Conservation (phyloP, 2,113 vertebrate genomes). For the Hypocryptadius cinnamomeus region DNA sequence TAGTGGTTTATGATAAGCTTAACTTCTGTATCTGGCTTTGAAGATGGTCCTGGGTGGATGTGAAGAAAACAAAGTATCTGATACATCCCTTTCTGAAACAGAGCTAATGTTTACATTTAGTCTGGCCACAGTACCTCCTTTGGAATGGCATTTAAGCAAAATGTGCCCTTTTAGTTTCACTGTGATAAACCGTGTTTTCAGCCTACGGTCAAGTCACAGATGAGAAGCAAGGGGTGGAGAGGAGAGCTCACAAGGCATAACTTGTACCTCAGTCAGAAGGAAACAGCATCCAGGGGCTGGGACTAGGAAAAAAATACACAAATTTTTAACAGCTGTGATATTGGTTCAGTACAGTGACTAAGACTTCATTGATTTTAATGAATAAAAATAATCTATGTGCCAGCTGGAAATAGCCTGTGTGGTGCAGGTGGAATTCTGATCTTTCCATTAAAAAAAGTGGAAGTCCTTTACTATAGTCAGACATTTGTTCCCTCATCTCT, state of each 20-base stretch:
- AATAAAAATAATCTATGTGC: background rate
- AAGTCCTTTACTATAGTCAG: background rate
- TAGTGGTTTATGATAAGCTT: background rate
- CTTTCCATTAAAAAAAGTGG: background rate
- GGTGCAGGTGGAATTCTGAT: background rate
- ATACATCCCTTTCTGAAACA: background rate
- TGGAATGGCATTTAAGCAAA: background rate
- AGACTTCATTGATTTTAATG: background rate
- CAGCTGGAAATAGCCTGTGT: fast-evolving
- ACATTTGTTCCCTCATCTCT: background rate
- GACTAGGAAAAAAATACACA: background rate
- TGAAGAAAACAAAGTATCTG: background rate
- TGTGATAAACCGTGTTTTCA: background rate
- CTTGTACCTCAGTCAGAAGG: background rate
- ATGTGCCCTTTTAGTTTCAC: background rate
- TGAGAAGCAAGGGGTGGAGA: background rate
- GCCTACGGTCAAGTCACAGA: background rate
- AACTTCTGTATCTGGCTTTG: background rate
- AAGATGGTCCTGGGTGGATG: background rate
- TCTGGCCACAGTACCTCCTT: background rate
- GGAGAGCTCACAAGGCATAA: background rate
- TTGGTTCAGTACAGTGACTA: background rate
- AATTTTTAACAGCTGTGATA: background rate
- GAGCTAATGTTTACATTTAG: background rate
- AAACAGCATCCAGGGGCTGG: background rate